These are phyloP conservation scores for Cerastis leucographa DNA, from an alignment of 2,888 invertebrate genomes.

Conservation along the genomic window DNA sequence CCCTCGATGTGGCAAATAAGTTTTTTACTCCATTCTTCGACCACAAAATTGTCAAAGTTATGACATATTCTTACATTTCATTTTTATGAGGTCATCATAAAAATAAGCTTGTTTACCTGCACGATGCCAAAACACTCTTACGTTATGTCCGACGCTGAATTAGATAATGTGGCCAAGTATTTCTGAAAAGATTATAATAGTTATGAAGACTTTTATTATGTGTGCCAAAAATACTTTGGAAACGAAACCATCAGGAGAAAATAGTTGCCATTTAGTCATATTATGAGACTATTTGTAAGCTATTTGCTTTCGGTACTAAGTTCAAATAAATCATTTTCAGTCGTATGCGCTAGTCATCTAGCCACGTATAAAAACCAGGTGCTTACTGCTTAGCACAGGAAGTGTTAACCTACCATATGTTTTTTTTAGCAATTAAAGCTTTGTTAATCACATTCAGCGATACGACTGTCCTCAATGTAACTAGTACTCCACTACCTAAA, in stretches of 20 bases:
- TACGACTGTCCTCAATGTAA: background rate
- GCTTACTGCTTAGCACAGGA: too few relatives aligned
- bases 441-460: background rate
- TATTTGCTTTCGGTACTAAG: too few relatives aligned
- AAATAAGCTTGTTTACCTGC: conserved; percentile 55
- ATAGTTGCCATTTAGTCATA: background rate
- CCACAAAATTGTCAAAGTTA: conserved; percentile 29
- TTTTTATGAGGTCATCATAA: conserved; percentile 51
- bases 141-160: conserved; percentile 28
- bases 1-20: background rate
- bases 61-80: conserved; percentile 38
- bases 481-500: background rate
- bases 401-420: background rate
- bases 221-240: background rate
- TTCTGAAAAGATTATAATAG: background rate
- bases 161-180: conserved; percentile 25
- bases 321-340: too few relatives aligned
- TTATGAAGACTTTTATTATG: background rate
- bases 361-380: too few relatives aligned
- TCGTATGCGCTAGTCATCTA: too few relatives aligned
- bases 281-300: background rate
- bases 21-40: conserved; percentile 26
- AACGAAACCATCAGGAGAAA: background rate
- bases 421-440: background rate
- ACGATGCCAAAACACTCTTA: conserved; percentile 49